Conservation (phyloP, 2,888 invertebrate genomes). For the Drosophila austrosaltans region DNA sequence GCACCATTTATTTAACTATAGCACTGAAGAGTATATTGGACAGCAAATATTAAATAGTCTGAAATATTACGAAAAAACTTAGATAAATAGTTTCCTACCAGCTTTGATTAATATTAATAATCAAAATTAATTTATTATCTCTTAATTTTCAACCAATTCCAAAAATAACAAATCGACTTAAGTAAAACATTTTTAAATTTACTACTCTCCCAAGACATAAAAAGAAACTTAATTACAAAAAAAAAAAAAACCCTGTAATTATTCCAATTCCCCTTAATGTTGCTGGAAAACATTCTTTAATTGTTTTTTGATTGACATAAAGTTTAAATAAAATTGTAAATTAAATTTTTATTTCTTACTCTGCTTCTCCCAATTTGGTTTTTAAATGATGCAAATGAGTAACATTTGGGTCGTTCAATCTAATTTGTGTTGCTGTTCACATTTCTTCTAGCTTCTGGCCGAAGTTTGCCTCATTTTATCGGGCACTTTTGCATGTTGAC, state of each 20-base stretch:
- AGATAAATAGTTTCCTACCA: too few relatives aligned
- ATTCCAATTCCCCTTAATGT: too few relatives aligned
- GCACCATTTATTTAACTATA: constrained; percentile 57
- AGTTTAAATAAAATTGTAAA: neutral
- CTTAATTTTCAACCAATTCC: too few relatives aligned
- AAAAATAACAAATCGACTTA: too few relatives aligned
- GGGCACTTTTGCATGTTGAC: constrained; percentile 39
- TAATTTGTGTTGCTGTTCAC: neutral
- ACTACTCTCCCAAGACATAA: neutral
- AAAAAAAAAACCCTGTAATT: neutral
- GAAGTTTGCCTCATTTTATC: constrained; percentile 71
- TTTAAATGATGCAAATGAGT: neutral
- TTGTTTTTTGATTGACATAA: too few relatives aligned
- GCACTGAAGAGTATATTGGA: constrained; percentile 9
- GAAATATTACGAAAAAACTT: neutral
- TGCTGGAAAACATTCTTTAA: too few relatives aligned
- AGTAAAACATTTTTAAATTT: too few relatives aligned
- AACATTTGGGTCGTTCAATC: constrained; percentile 1
- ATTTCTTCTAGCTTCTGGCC: constrained; percentile 38
- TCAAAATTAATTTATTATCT: too few relatives aligned
- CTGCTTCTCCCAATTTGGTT: neutral
- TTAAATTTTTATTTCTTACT: constrained; percentile 16
- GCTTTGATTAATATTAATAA: too few relatives aligned
- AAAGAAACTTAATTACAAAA: neutral
- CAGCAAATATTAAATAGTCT: neutral